Evolutionary conservation across 1,140 invertebrate species (phyloP).

Genomic region (Apis florea): DNA sequence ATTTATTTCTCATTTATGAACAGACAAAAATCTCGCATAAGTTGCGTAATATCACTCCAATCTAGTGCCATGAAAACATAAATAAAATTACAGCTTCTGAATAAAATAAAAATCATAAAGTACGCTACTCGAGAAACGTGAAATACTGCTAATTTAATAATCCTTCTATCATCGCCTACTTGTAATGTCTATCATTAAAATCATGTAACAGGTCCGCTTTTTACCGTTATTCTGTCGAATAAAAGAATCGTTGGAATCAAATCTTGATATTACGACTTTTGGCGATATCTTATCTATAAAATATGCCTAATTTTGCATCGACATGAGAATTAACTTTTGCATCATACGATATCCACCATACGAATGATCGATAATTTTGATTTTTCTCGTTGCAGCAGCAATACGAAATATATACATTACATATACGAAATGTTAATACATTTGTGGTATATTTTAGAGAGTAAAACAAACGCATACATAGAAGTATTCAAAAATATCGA

Average conservation of each 20-base stretch:
- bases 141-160: background rate
- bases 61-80: background rate
- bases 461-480: too few relatives aligned
- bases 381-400: too few relatives aligned
- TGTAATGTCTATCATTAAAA: constrained; percentile 7
- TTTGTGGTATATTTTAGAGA: too few relatives aligned
- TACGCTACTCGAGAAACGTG: background rate
- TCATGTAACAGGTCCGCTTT: background rate
- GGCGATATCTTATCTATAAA: background rate
- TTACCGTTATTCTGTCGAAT: constrained; percentile 6
- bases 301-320: too few relatives aligned
- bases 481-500: too few relatives aligned
- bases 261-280: background rate
- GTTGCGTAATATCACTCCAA: background rate
- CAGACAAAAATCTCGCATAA: background rate
- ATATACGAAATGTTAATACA: too few relatives aligned
- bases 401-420: too few relatives aligned
- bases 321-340: too few relatives aligned
- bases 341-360: too few relatives aligned
- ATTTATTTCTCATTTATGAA: background rate
- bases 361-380: too few relatives aligned
- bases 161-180: background rate
- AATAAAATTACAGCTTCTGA: background rate
- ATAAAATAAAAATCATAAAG: background rate
- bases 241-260: background rate